A percentile compares a stretch with the other conserved stretches of the same genome.
phyloP scores from a whole-genome alignment of 2,888 invertebrate genomes.

The Lamellibrachia columna region DNA sequence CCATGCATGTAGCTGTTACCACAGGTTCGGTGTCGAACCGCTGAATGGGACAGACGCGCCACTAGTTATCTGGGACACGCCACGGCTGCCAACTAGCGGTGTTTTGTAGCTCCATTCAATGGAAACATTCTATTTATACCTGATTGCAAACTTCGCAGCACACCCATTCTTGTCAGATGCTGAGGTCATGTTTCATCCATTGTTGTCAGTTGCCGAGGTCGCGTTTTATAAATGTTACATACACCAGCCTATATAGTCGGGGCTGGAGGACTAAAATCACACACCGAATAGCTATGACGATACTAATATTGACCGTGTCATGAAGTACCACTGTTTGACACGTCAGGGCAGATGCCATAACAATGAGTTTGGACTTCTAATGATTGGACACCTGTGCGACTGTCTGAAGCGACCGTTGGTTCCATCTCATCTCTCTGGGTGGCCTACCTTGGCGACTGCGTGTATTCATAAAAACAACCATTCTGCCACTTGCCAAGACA shows the following conservation, averaged over 20 bases:
- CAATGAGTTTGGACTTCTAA: background rate
- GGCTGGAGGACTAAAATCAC: background rate
- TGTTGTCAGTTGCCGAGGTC: background rate
- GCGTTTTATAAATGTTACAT: background rate
- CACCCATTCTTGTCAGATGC: background rate
- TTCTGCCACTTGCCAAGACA: background rate
- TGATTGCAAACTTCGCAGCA: background rate
- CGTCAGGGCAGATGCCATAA: background rate
- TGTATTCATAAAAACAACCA: background rate
- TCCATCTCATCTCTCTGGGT: background rate
- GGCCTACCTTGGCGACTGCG: background rate
- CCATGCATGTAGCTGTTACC: background rate
- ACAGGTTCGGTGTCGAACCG: background rate
- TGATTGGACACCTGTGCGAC: background rate
- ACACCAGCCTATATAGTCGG: background rate
- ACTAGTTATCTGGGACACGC: background rate
- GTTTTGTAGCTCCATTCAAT: background rate
- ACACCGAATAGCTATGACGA: background rate
- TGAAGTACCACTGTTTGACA: background rate
- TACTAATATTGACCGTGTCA: background rate
- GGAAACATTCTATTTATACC: slow-evolving; percentile 1
- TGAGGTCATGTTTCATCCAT: no score
- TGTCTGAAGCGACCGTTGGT: background rate
- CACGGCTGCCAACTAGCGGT: background rate
- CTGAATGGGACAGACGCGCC: background rate